Conservation (phyloP, 2,888 invertebrate species). For the Capitulum mitella region DNA sequence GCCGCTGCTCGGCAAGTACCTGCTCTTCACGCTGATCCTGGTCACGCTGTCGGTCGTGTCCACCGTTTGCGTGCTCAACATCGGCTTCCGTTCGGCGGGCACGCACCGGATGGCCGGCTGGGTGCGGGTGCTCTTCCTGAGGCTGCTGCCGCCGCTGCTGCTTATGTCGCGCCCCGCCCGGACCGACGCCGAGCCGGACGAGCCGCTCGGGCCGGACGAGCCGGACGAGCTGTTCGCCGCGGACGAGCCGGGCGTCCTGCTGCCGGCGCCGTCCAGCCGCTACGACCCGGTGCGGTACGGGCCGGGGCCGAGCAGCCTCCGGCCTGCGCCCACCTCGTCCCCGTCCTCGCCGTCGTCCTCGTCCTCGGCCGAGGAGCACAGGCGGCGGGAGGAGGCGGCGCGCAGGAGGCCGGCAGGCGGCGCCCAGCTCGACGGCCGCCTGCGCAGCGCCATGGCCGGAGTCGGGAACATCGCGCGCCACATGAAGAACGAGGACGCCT, state of each 20-base stretch:
- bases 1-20: conserved; percentile 64
- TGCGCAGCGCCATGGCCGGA: conserved; percentile 83
- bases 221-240: conserved; percentile 32
- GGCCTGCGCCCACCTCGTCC: background rate
- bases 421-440: conserved; percentile 52
- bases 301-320: conserved; percentile 54
- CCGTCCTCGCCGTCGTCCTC: conserved; percentile 31
- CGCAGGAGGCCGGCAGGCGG: conserved; percentile 48
- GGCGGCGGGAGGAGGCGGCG: conserved; percentile 46
- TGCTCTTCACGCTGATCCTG: conserved; percentile 89
- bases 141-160: conserved; percentile 61
- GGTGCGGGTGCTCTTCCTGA: conserved; percentile 70
- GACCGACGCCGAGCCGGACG: conserved; percentile 38
- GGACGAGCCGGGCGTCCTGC: conserved; percentile 36
- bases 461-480: conserved; percentile 91
- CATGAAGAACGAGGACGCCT: conserved; percentile 88
- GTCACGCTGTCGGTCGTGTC: conserved; percentile 87
- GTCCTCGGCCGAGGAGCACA: conserved; percentile 60
- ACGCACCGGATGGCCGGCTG: conserved; percentile 88
- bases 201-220: conserved; percentile 30
- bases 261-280: conserved; percentile 38
- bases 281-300: conserved; percentile 53
- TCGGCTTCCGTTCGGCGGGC: conserved; percentile 83
- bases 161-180: conserved; percentile 82
- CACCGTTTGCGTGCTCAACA: conserved; percentile 86